Base-by-base conservation (phyloP, 2,797 vertebrate genomes). In the Pempheris klunzingeri region DNA sequence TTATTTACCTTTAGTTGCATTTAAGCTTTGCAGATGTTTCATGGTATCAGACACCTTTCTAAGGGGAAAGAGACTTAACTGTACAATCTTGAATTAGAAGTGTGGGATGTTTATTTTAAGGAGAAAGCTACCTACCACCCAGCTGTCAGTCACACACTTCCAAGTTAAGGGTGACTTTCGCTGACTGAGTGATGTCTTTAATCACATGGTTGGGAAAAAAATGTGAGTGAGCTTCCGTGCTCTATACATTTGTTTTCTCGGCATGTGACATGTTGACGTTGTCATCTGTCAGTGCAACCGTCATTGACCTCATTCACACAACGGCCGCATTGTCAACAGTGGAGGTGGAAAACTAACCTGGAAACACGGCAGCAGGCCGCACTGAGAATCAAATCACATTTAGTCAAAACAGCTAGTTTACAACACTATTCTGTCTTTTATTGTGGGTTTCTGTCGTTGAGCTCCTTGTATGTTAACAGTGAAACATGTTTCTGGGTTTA, bases 71-170 rank as follows among this genome's bases (percentile, higher is more conserved):
- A 10, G 2, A 10, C 57, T 24, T 18, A 18, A 1, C 7, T 1
- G 0, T 32, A 24, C 20, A 1, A 17, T 28, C 32, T 46, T 1
- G 30, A 14, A 41, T 49, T 9, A 2, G 4, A 11, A 39, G 7
- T 0, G 13, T 9, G 5, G 13, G 17, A 17, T 60, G 39, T 46
- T 32, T 69, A 7, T 61, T 28, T 24, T 26, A 43, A 34, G 38
- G 18, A 63, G 20, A 22, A n/a, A 22, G 58, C 38, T 2, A 7
- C 69, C 52, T 69, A 69, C 77, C 68, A 69, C 49, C 11, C 43
- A 67, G 71, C 57, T 80, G 85, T 82, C 81, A 86, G 68, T 91
- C 89, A 88, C 92, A 91, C 82, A 83, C 80, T 74, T 82, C 47
- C 15, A 86, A 63, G 62, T 90, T 90, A 89, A 92, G 81, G 88